phyloP scores from a whole-genome alignment of 1,140 invertebrate genomes.

The Lordiphosa stackelbergi region DNA sequence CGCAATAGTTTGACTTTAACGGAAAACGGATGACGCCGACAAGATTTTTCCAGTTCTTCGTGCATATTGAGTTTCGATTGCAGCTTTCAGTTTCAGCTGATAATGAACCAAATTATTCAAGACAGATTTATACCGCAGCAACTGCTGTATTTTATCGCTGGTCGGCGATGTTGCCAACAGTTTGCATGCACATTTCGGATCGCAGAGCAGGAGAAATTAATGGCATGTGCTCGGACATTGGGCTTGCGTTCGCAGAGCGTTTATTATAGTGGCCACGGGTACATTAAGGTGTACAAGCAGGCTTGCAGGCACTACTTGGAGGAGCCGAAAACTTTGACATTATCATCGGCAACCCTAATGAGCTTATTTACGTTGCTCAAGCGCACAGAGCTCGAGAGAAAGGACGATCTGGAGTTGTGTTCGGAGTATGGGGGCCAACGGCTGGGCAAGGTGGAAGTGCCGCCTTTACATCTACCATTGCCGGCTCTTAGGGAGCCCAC shows the following conservation, averaged over 20 bases:
- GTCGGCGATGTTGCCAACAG: slow-evolving; percentile 56
- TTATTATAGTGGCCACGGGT: slow-evolving; percentile 25
- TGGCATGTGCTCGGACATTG: slow-evolving; percentile 15
- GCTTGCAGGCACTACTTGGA: slow-evolving; percentile 52
- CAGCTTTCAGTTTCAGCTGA: background rate
- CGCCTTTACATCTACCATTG: slow-evolving; percentile 14
- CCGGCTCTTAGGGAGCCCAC: slow-evolving; percentile 7
- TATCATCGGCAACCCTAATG: slow-evolving; percentile 21
- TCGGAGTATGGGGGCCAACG: slow-evolving; percentile 1
- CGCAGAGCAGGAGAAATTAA: slow-evolving; percentile 27
- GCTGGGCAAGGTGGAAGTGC: slow-evolving; percentile 6
- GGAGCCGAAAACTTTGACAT: slow-evolving; percentile 26
- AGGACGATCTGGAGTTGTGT: slow-evolving; percentile 17
- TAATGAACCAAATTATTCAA: slow-evolving; percentile 50
- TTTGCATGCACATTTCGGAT: slow-evolving; percentile 50
- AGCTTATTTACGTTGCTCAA: slow-evolving; percentile 36
- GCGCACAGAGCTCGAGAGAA: slow-evolving; percentile 4
- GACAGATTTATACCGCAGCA: slow-evolving; percentile 52
- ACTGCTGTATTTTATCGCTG: slow-evolving; percentile 57
- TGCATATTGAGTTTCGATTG: background rate
- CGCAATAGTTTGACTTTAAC: too few relatives aligned
- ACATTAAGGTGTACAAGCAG: slow-evolving; percentile 50
- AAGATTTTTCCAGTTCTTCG: too few relatives aligned
- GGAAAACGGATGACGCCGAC: too few relatives aligned
- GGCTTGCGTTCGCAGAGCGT: slow-evolving; percentile 35